Conservation (phyloP, 2,888 invertebrate genomes). For the Chorisops tibialis region DNA sequence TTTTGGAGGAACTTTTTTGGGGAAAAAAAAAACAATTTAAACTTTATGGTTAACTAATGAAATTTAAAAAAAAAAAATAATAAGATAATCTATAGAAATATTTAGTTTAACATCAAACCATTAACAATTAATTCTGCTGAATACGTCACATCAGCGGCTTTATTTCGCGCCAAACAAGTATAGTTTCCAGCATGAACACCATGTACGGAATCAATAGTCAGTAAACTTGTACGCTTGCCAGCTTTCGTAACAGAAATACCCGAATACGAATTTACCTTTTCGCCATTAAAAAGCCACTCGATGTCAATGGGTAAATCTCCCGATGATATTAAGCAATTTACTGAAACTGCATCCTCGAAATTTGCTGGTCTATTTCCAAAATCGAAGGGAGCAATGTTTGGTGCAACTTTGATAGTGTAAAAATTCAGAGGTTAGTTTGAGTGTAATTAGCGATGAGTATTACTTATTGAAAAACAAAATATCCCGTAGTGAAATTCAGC, state of each 20-base stretch:
- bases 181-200: constrained; percentile 63
- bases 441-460: no score
- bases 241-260: constrained; percentile 50
- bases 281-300: constrained; percentile 59
- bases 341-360: constrained; percentile 57
- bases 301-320: constrained; percentile 63
- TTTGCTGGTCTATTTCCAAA: constrained; percentile 64
- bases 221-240: constrained; percentile 59
- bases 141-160: constrained; percentile 57
- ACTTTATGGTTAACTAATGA: background rate
- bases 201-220: constrained; percentile 63
- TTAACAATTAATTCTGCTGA: constrained; percentile 58
- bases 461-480: no score
- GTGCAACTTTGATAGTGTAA: constrained; percentile 55
- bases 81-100: background rate
- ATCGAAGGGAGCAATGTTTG: constrained; percentile 63
- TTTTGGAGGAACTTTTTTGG: constrained; percentile 62
- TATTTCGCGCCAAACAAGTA: constrained; percentile 62
- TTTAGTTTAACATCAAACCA: constrained; percentile 49
- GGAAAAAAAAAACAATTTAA: no score
- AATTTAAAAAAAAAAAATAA: background rate
- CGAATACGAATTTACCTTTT: constrained; percentile 44
- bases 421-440: no score
- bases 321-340: constrained; percentile 57
- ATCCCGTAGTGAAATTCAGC: no score